These are phyloP conservation scores for Rutilus rutilus DNA, from an alignment of 2,113 vertebrate genomes.

Conservation along the genomic window DNA sequence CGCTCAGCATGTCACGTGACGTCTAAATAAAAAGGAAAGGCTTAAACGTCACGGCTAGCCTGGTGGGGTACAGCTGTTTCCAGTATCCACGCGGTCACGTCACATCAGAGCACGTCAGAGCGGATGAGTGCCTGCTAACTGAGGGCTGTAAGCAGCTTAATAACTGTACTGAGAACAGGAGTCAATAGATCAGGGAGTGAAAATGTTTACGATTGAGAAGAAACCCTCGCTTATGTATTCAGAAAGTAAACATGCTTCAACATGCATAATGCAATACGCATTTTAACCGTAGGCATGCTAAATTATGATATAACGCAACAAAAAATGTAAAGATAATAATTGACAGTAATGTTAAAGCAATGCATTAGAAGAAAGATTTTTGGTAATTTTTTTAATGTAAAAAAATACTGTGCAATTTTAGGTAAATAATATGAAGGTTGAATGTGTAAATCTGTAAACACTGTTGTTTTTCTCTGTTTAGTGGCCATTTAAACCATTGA, in stretches of 20 bases:
- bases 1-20: slow-evolving; percentile 63
- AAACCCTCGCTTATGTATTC: slow-evolving; percentile 66
- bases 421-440: not conserved
- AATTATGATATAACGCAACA: not conserved
- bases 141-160: slow-evolving; percentile 15
- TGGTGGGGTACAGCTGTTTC: slow-evolving; percentile 14
- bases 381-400: not conserved
- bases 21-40: slow-evolving; percentile 57
- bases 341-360: not conserved
- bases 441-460: not conserved
- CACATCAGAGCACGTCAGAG: not conserved
- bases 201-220: not conserved
- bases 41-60: slow-evolving; percentile 8
- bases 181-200: not conserved
- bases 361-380: not conserved
- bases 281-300: not conserved
- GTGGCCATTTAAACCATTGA: not conserved
- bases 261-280: not conserved
- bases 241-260: not conserved
- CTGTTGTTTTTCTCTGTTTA: not conserved
- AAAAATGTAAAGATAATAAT: no score
- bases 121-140: not conserved
- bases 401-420: not conserved
- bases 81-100: not conserved
- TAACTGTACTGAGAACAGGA: not conserved